phyloP scores from a whole-genome alignment of 2,113 vertebrate species.

The Rhynchopsitta pachyrhyncha region DNA sequence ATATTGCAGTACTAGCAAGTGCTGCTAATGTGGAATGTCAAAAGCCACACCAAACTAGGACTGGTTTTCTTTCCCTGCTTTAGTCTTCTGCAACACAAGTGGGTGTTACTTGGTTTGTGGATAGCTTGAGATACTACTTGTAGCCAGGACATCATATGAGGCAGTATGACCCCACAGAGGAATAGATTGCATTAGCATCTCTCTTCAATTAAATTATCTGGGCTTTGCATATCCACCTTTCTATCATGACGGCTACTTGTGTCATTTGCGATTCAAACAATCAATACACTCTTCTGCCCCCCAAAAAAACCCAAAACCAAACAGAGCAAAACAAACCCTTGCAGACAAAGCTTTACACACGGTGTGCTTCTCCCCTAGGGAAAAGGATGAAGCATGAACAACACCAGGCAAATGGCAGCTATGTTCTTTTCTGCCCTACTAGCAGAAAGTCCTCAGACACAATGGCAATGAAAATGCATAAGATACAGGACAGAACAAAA shows the following conservation, averaged over 20 bases:
- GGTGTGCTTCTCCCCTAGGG: background rate
- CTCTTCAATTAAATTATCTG: background rate
- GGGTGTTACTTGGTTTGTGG: background rate
- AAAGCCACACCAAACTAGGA: background rate
- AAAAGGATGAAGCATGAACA: background rate
- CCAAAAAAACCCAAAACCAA: background rate
- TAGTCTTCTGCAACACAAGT: background rate
- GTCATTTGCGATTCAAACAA: background rate
- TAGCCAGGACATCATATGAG: background rate
- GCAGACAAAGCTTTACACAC: background rate
- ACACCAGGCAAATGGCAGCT: constrained; percentile 10
- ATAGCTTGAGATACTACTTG: background rate
- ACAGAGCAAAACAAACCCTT: background rate
- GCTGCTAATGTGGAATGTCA: background rate
- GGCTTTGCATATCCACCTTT: background rate
- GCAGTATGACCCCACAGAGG: background rate
- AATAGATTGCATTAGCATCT: background rate
- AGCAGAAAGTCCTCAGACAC: background rate
- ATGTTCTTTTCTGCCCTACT: constrained; percentile 1
- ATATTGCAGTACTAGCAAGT: background rate
- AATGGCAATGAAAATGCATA: background rate
- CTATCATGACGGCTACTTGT: background rate
- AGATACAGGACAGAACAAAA: background rate
- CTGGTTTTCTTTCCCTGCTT: background rate
- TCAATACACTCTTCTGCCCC: too few relatives aligned